Base-by-base conservation (phyloP, 2,797 vertebrate species). In the Coranthus polyacanthus region DNA sequence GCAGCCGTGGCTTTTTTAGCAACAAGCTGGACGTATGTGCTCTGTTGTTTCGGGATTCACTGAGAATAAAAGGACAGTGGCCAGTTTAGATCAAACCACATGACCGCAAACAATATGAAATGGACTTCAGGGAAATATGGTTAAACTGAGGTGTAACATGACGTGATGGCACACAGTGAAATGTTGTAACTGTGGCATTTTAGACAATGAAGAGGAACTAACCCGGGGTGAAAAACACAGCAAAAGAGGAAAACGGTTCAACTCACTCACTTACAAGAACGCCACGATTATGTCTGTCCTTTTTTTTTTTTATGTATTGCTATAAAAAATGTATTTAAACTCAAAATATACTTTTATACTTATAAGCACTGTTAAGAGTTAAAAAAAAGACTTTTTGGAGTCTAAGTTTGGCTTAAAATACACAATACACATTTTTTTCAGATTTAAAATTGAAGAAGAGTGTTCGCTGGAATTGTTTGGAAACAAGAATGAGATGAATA, bases 41-140 rank as follows among this genome's bases (percentile, higher is more conserved):
- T 3, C 36, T 81, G 79, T 84, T 87, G 68, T 81, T 79, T 79
- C 65, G 74, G 46, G 24, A 5, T 50, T 13, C 58, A 51, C 16
- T n/a, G 54, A 59, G 36, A 78, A 75, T 46, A 78, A 82, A 78
- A 55, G 44, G 49, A 67, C 61, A 60, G 53, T 9, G 42, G 44
- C 24, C 57, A 5, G 55, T 0, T 59, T 29, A 64, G 63, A 56
- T 75, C 47, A 69, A 24, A 38, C 17, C 62, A 49, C 43, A 68
- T 41, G 34, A 46, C 50, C 32, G 6, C 26, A 17, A 3, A 1
- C 49, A 63, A 39, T 42, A 7, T 49, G 12, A 32, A 18, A 15
- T 20, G 9, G 39, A 29, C 46, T 64, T 43, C 54, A 60, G 5
- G 32, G 42, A 52, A 69, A 57, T 13, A 24, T 4, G 13, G 39